Evolutionary conservation across 2,113 vertebrate genomes (phyloP), one percentile per base, ranked within the genome.

Genomic region (Alouatta palliata): DNA sequence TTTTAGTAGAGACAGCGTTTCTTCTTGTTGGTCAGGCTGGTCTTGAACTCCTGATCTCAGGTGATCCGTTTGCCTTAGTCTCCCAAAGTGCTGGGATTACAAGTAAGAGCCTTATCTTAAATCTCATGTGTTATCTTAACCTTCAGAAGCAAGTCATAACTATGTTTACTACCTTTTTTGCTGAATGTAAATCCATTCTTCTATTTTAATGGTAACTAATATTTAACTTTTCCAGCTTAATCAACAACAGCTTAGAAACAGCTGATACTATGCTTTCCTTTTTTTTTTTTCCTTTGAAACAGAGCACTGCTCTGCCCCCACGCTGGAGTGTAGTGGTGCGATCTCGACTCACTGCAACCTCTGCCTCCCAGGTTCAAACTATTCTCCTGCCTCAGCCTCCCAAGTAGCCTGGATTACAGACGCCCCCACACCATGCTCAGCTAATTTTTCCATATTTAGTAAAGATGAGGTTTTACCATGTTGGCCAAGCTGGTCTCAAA

Each of bases 141-240:
- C 64, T 89, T 75, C 73, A 58, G 64, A 96, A 89, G 64, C 47
- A 76, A 92, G 54, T 66, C 27, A 68, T 54, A 71, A 90, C 25
- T 77, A 77, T 71, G 35, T n/a, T 37, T 54, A 91, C 35, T 73
- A 71, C 4, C 58, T 58, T 85, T 85, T 89, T 80, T 43, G 82
- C 49, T 73, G 12, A 87, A 94, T 35, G 37, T 37, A n/a, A 85
- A 82, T 64, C 79, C 52, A 85, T 10, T 83, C 25, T 58, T 91
- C 10, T 37, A 43, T 81, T 85, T 64, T 64, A 64, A 92, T 25
- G 20, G 35, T 49, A 90, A 75, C 27, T 70, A 80, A 81, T 21
- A 90, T 45, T 84, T 81, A 27, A 87, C 64, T 88, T 94, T 91
- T 83, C 84, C 73, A 2, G 64, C 87, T 87, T 87, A 82, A 61